Evolutionary conservation across 2,797 vertebrate species (phyloP).

Genomic region (Spondyliosoma cantharus): DNA sequence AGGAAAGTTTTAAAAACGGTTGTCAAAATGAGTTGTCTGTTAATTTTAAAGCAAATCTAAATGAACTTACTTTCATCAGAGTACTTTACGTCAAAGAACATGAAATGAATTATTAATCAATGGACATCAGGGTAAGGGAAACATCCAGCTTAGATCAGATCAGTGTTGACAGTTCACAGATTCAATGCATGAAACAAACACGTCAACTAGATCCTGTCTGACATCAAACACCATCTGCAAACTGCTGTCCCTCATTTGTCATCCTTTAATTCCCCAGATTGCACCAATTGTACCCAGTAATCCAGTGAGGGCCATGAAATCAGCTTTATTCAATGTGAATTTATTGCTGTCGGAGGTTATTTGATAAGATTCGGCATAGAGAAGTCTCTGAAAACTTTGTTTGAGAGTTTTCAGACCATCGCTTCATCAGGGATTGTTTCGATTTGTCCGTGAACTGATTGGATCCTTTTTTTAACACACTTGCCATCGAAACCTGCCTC

Average conservation of each 20-base stretch:
- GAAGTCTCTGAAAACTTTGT: not conserved
- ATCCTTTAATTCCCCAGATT: not conserved
- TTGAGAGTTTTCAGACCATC: not conserved
- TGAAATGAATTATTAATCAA: not conserved
- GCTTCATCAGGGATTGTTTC: not conserved
- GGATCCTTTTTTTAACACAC: not conserved
- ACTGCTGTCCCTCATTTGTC: not conserved
- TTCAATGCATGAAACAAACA: not conserved
- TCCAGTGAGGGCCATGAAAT: not conserved
- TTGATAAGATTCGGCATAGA: too few species aligned
- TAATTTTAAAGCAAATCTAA: not conserved
- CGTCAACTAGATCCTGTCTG: not conserved
- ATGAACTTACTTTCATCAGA: not conserved
- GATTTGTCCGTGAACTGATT: not conserved
- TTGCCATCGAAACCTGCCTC: not conserved
- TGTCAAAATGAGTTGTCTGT: not conserved
- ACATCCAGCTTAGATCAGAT: not conserved
- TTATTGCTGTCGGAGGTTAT: not conserved
- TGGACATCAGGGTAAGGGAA: not conserved
- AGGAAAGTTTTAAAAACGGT: not conserved
- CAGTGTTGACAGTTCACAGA: not conserved
- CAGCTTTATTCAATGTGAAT: not conserved
- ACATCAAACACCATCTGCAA: not conserved
- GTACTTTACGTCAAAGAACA: not conserved
- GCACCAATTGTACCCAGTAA: not conserved